These are phyloP conservation scores for Leptobrachium leishanense DNA, from an alignment of 2,113 vertebrate genomes.

Conservation along the genomic window DNA sequence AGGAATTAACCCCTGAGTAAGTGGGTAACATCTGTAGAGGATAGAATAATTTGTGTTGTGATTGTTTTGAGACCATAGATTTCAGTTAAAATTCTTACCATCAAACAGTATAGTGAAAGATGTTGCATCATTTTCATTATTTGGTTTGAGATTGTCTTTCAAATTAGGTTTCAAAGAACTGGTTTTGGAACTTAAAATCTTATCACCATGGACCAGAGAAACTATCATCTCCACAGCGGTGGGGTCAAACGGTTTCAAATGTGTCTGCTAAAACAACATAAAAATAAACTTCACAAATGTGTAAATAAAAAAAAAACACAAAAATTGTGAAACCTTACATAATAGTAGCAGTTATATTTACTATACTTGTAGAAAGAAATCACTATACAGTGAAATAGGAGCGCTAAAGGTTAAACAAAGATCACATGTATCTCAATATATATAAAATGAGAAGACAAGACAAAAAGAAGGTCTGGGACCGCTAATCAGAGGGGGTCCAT, in stretches of 20 bases:
- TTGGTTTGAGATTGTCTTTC: conserved; percentile 5
- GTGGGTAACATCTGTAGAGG: too few species aligned
- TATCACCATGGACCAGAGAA: conserved; percentile 39
- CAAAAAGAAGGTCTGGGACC: too few species aligned
- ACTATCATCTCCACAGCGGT: conserved; percentile 37
- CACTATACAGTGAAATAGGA: background rate
- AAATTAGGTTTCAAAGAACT: conserved; percentile 20
- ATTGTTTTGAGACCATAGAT: too few species aligned
- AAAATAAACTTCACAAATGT: background rate
- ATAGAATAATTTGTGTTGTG: too few species aligned
- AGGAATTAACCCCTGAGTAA: too few species aligned
- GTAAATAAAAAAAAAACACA: too few species aligned
- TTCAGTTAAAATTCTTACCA: conserved; percentile 26
- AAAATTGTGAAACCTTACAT: too few species aligned
- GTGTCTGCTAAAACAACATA: conserved; percentile 13
- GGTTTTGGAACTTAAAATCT: conserved; percentile 41
- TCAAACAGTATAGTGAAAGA: conserved; percentile 28
- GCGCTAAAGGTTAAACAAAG: too few species aligned
- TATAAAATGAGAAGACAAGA: too few species aligned
- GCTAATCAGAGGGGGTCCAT: too few species aligned
- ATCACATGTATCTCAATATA: too few species aligned
- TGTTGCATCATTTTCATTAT: background rate
- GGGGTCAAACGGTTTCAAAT: conserved; percentile 37
- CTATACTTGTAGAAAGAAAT: background rate
- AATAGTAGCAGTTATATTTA: background rate